These are phyloP conservation scores for Narcine bancroftii DNA, from an alignment of 2,113 vertebrate species.

Conservation along the genomic window DNA sequence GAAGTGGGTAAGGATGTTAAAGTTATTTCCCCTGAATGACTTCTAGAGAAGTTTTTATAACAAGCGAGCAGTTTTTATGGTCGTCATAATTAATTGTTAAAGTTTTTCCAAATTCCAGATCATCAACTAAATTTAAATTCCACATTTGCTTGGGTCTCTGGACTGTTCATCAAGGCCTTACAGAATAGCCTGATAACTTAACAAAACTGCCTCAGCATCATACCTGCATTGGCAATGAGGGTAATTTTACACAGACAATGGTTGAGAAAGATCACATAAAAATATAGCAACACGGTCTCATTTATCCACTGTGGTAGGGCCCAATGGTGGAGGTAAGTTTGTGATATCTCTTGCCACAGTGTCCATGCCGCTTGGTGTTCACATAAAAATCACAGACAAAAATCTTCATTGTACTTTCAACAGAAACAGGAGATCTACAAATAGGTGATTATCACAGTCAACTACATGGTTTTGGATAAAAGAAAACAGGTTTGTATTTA, in stretches of 20 bases:
- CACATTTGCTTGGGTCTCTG: no score
- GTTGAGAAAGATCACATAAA: background rate
- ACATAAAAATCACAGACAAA: background rate
- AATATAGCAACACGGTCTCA: background rate
- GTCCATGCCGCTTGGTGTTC: background rate
- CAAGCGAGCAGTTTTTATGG: no score
- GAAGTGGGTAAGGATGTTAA: no score
- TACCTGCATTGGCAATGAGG: background rate
- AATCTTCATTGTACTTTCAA: background rate
- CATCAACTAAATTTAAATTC: no score
- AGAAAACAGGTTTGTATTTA: no score
- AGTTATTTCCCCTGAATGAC: no score
- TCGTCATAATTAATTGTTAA: no score
- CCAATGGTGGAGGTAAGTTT: background rate
- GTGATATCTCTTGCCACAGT: background rate
- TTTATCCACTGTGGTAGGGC: background rate
- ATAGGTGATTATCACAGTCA: background rate
- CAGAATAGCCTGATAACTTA: no score
- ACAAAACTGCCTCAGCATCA: no score
- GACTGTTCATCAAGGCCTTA: no score
- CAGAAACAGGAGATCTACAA: background rate
- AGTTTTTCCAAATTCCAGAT: no score
- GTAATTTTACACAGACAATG: background rate
- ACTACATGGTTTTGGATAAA: background rate
- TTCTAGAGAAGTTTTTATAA: no score